Percentiles rank a stretch among this genome's conserved stretches.
phyloP scores from a whole-genome alignment of 2,113 vertebrate species.

The Odocoileus virginianus region DNA sequence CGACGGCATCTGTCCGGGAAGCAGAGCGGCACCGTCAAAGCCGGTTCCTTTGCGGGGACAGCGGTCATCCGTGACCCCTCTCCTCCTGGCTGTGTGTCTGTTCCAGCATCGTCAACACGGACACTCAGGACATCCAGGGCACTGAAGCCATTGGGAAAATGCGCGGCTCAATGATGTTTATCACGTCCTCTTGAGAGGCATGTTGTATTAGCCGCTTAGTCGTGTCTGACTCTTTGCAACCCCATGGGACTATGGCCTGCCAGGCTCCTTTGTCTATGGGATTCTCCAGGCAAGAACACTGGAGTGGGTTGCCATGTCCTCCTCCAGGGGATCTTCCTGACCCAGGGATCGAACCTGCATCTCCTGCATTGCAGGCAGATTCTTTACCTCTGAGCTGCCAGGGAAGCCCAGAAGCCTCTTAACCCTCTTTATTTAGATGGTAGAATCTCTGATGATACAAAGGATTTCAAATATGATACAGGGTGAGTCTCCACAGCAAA shows the following conservation, averaged over 20 bases:
- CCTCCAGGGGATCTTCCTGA: fast-evolving
- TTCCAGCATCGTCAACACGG: neutral
- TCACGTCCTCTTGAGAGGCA: neutral
- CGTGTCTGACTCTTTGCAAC: neutral
- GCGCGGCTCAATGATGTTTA: neutral
- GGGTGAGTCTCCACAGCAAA: neutral
- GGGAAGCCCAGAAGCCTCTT: neutral
- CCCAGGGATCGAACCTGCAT: neutral
- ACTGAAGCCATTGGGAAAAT: neutral
- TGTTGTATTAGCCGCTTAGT: neutral
- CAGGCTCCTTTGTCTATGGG: neutral
- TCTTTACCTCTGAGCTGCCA: neutral
- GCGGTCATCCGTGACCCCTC: neutral
- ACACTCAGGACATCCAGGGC: neutral
- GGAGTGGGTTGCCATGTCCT: neutral
- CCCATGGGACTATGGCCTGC: fast-evolving
- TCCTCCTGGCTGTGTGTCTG: neutral
- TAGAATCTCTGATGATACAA: neutral
- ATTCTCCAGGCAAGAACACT: neutral
- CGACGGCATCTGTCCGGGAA: fast-evolving
- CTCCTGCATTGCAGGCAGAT: neutral
- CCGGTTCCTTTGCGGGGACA: fast-evolving
- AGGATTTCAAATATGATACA: neutral
- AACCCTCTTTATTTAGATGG: neutral
- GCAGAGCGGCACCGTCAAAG: too few species aligned